Conservation (phyloP, 1,140 invertebrate species). For the Pemphigus obesinymphae region DNA sequence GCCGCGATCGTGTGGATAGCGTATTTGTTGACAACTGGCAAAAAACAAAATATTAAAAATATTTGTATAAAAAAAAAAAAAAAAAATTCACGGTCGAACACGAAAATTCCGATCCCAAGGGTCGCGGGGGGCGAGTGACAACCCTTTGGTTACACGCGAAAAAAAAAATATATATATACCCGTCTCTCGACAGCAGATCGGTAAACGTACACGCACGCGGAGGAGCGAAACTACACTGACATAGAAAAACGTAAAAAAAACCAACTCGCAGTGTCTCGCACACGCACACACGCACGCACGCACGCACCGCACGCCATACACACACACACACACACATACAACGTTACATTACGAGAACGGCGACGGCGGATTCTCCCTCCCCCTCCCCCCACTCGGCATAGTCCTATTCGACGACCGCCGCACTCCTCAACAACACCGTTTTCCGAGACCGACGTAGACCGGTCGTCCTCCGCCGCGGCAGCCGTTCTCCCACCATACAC, state of each 20-base stretch:
- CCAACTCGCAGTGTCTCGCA: too few relatives aligned
- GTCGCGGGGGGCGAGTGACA: background rate
- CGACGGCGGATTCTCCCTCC: background rate
- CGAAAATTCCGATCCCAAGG: background rate
- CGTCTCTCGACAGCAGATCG: background rate
- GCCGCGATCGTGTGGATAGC: background rate
- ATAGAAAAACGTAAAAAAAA: too few relatives aligned
- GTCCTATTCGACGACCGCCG: background rate
- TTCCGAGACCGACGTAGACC: background rate
- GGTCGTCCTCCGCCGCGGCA: background rate
- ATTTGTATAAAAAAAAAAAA: background rate
- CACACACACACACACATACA: background rate
- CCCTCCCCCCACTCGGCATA: background rate
- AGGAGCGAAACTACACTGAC: conserved; percentile 21
- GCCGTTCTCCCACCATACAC: background rate
- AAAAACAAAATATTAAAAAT: background rate
- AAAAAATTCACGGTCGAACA: too few relatives aligned
- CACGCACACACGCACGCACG: background rate
- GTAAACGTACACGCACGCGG: background rate
- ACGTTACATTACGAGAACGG: background rate
- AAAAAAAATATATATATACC: background rate
- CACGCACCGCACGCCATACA: background rate
- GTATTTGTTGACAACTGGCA: background rate
- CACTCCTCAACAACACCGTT: background rate
- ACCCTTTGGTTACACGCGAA: conserved; percentile 2